Evolutionary conservation across 35 echinoderm and acorn worm species (phyloP), one percentile per base, ranked within the genome.

Genomic region (Stichopus chloronotus): DNA sequence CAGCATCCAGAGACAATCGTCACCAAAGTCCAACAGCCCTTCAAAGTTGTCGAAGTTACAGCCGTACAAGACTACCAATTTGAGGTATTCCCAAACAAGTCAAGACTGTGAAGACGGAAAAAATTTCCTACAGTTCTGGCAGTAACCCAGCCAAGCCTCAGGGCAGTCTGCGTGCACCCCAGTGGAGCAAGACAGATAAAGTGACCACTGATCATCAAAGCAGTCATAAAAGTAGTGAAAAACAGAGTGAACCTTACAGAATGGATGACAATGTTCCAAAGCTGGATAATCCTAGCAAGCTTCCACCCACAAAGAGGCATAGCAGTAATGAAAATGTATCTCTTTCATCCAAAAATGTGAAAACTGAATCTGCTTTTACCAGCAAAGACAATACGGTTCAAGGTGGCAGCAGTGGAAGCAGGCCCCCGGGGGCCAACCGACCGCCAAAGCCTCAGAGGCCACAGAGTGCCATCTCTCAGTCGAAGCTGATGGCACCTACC

Each of bases 161-260:
- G 6, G 82, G 53, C 17, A 58, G 82, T 56, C n/a, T 85, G 4
- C 82, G 82, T 59, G 16, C 82, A n/a, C 82, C 55, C 6, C 82
- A 85, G 24, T 58, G 53, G 82, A 85, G 82, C 55, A 85, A 85
- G 58, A 23, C 24, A 16, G 82, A 85, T 14, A 85, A 85, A 17
- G 9, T 58, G 11, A 23, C 53, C 6, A 58, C 4, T 20, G 82
- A 85, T n/a, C 52, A 57, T 8, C 57, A 57, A 4, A 59, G 55
- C 8, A 58, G 57, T 58, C 19, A 8, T 30, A 85, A 85, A 58
- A 85, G 82, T 17, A 23, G n/a, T 20, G 57, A 23, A 22, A 56
- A 85, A 58, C 82, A 57, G 20, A 58, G n/a, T 20, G 82, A 59
- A 58, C 16, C 10, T 6, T n/a, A 56, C 19, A 58, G 55, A 58